phyloP scores from a whole-genome alignment of 2,888 invertebrate species.

The Ctenicera cuprea region DNA sequence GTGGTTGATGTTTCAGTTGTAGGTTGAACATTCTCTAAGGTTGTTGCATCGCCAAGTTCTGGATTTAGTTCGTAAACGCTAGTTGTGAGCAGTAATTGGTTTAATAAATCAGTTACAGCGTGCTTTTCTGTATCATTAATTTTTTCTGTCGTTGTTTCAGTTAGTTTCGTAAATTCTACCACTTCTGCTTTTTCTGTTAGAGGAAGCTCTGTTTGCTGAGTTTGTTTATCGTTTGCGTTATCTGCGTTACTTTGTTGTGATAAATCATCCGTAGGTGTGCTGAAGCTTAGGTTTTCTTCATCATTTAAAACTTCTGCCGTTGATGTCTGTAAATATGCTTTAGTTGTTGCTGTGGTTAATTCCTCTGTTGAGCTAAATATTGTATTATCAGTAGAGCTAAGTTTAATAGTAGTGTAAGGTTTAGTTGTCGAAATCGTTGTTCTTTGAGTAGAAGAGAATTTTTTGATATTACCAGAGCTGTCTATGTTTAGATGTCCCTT shows the following conservation, averaged over 20 bases:
- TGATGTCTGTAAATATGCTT: not conserved
- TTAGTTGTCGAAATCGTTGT: not conserved
- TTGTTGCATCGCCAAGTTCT: slow-evolving; percentile 52
- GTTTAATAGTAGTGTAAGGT: not conserved
- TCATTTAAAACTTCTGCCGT: not conserved
- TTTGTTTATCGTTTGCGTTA: not conserved
- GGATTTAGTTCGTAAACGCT: slow-evolving; percentile 69
- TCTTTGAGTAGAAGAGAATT: not conserved
- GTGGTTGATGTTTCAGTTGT: slow-evolving; percentile 3
- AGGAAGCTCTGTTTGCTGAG: not conserved
- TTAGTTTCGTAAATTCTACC: not conserved
- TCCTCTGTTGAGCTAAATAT: not conserved
- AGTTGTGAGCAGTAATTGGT: slow-evolving; percentile 66
- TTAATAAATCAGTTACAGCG: slow-evolving; percentile 61
- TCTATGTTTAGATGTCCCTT: not conserved
- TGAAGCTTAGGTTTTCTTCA: not conserved
- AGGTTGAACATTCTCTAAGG: slow-evolving; percentile 13
- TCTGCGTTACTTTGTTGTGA: not conserved
- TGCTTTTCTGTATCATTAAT: slow-evolving; percentile 39
- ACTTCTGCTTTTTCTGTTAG: not conserved
- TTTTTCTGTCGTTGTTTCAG: slow-evolving; percentile 15
- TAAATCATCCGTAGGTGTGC: not conserved
- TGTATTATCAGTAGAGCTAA: not conserved
- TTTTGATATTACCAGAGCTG: not conserved
- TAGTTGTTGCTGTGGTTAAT: not conserved